Base-by-base conservation (phyloP, 2,113 vertebrate species). In the Chamaetylas fuelleborni region DNA sequence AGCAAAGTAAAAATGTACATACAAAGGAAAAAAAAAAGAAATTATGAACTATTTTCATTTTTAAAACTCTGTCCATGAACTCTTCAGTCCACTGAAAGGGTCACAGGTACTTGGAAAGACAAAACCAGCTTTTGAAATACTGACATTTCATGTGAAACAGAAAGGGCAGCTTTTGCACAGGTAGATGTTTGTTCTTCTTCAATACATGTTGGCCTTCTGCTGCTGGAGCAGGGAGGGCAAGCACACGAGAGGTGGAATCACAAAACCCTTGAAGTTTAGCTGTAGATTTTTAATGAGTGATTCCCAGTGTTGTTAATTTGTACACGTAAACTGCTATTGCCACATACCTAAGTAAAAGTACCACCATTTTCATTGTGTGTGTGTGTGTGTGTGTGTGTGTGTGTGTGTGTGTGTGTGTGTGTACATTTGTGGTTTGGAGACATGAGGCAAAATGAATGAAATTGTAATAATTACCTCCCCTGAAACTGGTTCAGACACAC, bases 131-230 rank as follows among this genome's bases (percentile, higher is more conserved):
- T 85, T 58, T 73, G 80, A 94, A 92, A 86, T 93, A 86, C 18
- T 90, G 94, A 71, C 88, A 83, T 96, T 96, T 95, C 42, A n/a
- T 77, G 54, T 88, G 92, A 86, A 94, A 94, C 8, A 42, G 77
- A 93, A 94, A 94, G 93, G 90, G 93, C 92, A 90, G 54, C 67
- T 90, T 95, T 90, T 81, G 90, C 88, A 83, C 80, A 78, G 80
- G 88, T 88, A 92, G 86, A 83, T 94, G 85, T 94, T 96, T 95
- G 92, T 92, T 93, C 88, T 82, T 96, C 92, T 94, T 86, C 90
- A 87, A 65, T 74, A 53, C 31, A 8, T 25, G 45, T 86, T 92
- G 89, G 92, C 91, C 86, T 94, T 88, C 80, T 88, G 48, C 93
- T 83, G 80, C 76, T 4, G 0, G 60, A 81, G 64, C 4, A 0